These are phyloP conservation scores for Microcebus tavaratra DNA, from an alignment of 2,113 vertebrate genomes.

Conservation along the genomic window DNA sequence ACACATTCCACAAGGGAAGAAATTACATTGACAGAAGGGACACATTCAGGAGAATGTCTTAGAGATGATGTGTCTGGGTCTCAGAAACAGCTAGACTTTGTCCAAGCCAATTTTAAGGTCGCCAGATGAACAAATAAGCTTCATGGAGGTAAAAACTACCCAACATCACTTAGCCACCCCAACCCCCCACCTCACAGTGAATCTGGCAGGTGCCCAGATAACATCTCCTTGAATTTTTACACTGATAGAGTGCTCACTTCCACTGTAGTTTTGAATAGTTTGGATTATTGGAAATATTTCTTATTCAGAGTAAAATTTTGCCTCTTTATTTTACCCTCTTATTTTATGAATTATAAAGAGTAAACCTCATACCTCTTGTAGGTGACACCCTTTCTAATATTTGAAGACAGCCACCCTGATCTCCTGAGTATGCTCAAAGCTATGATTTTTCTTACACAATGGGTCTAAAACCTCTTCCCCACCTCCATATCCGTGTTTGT, in stretches of 20 bases:
- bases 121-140: neutral
- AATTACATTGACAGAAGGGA: neutral
- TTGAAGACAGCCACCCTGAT: neutral
- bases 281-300: neutral
- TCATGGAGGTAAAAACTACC: neutral
- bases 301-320: neutral
- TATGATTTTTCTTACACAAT: neutral
- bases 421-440: neutral
- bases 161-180: neutral
- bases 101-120: conserved; percentile 20
- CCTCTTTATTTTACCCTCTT: neutral
- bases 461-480: neutral
- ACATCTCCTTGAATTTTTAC: neutral
- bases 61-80: neutral
- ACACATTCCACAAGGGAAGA: neutral
- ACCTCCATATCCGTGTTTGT: neutral
- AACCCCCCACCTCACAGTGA: neutral
- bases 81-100: conserved; percentile 16
- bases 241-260: neutral
- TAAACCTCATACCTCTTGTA: neutral
- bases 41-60: neutral
- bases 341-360: neutral
- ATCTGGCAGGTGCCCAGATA: neutral
- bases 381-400: neutral
- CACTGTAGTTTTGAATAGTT: neutral